Evolutionary conservation across 2,888 invertebrate genomes (phyloP).

Genomic region (Calameuta filiformis): DNA sequence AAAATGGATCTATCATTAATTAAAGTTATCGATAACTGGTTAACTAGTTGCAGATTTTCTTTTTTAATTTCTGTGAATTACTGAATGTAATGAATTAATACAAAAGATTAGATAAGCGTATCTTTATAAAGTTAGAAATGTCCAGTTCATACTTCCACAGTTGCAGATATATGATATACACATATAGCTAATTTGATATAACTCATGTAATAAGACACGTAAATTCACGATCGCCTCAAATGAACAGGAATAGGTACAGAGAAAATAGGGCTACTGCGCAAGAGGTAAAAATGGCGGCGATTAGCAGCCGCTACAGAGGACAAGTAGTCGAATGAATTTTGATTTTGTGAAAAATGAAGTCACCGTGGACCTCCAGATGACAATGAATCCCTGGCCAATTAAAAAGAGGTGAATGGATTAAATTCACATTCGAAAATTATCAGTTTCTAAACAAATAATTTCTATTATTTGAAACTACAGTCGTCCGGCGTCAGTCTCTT

Average conservation of each 20-base stretch:
- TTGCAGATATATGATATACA: too few relatives aligned
- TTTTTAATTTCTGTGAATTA: too few relatives aligned
- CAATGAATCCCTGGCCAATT: slow-evolving; percentile 37
- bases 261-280: background rate
- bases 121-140: too few relatives aligned
- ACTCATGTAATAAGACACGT: too few relatives aligned
- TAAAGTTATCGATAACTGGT: too few relatives aligned
- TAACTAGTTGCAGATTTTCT: too few relatives aligned
- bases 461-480: slow-evolving; percentile 14
- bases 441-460: background rate
- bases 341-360: slow-evolving; percentile 34
- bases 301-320: slow-evolving; percentile 14
- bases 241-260: background rate
- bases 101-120: too few relatives aligned
- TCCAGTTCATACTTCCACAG: too few relatives aligned
- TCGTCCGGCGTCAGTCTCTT: background rate
- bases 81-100: too few relatives aligned
- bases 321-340: slow-evolving; percentile 17
- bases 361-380: slow-evolving; percentile 33
- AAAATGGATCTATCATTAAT: background rate
- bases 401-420: slow-evolving; percentile 31
- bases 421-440: background rate
- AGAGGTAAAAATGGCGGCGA: slow-evolving; percentile 39
- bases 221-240: background rate
- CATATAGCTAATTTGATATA: too few relatives aligned